phyloP scores from a whole-genome alignment of 2,113 vertebrate genomes.

The Mohoua ochrocephala region DNA sequence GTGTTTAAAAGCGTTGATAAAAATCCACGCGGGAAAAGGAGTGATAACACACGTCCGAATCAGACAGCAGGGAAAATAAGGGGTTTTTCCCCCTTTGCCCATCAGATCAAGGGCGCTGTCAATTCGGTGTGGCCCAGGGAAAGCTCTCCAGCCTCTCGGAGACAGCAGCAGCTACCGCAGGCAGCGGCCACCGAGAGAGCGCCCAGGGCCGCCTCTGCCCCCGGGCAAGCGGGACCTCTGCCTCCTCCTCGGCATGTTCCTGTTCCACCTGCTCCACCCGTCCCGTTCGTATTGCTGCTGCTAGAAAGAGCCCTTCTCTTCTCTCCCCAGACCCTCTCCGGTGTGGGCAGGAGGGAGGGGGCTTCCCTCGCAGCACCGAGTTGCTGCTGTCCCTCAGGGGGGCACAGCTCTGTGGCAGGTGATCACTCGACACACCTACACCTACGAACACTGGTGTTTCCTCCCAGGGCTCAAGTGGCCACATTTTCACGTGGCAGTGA shows the following conservation, averaged over 20 bases:
- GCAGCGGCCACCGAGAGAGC: fast-evolving
- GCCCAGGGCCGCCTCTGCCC: fast-evolving
- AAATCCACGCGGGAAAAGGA: not conserved
- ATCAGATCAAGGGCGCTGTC: not conserved
- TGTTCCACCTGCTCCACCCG: fast-evolving
- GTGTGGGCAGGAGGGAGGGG: too few relatives aligned
- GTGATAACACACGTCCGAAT: fast-evolving
- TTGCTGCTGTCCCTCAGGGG: fast-evolving
- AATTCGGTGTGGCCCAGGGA: fast-evolving
- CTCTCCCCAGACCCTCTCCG: not conserved
- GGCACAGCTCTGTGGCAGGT: not conserved
- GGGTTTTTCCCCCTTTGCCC: fast-evolving
- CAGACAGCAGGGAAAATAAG: not conserved
- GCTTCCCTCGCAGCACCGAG: not conserved
- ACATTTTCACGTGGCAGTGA: not conserved
- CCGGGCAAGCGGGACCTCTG: too few relatives aligned
- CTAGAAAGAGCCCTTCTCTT: fast-evolving
- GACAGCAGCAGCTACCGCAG: not conserved
- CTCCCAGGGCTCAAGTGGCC: not conserved
- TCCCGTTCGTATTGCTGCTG: fast-evolving
- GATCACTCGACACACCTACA: not conserved
- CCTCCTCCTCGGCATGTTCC: fast-evolving
- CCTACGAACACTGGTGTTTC: not conserved
- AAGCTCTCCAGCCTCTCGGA: too few relatives aligned
- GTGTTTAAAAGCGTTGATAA: not conserved